Evolutionary conservation across 2,888 invertebrate species (phyloP).

Genomic region (Lasioglossum pauxillum): DNA sequence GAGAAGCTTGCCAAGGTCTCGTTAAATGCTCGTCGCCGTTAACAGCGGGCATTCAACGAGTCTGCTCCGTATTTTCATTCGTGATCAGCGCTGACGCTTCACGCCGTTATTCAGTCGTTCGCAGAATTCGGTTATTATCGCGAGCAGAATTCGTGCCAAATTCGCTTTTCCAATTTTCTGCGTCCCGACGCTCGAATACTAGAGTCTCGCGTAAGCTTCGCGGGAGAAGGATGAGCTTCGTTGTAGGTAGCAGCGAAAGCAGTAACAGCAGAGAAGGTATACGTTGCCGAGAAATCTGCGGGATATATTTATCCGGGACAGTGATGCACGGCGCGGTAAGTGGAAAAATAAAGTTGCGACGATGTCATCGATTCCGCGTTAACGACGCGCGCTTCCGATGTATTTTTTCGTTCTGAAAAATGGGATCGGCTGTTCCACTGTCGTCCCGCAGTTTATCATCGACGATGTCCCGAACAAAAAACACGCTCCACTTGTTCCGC

Average conservation of each 20-base stretch:
- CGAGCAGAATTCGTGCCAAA: constrained; percentile 10
- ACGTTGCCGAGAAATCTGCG: constrained; percentile 21
- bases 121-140: constrained; percentile 9
- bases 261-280: not conserved
- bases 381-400: constrained; percentile 45
- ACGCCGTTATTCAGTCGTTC: not conserved
- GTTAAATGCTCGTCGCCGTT: constrained; percentile 8
- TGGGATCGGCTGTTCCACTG: not conserved
- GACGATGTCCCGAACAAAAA: constrained; percentile 16
- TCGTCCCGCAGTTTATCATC: constrained; percentile 37
- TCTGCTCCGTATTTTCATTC: not conserved
- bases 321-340: constrained; percentile 50
- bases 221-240: constrained; percentile 22
- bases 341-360: constrained; percentile 51
- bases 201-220: not conserved
- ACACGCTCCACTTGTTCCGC: not conserved
- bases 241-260: not conserved
- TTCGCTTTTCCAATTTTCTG: constrained; percentile 20
- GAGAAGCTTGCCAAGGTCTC: constrained; percentile 10
- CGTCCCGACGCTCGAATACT: not conserved
- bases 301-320: constrained; percentile 46
- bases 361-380: constrained; percentile 52
- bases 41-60: not conserved
- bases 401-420: constrained; percentile 43
- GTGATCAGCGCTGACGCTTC: not conserved